Conservation (phyloP, 2,888 invertebrate species). For the Euproctis similis region DNA sequence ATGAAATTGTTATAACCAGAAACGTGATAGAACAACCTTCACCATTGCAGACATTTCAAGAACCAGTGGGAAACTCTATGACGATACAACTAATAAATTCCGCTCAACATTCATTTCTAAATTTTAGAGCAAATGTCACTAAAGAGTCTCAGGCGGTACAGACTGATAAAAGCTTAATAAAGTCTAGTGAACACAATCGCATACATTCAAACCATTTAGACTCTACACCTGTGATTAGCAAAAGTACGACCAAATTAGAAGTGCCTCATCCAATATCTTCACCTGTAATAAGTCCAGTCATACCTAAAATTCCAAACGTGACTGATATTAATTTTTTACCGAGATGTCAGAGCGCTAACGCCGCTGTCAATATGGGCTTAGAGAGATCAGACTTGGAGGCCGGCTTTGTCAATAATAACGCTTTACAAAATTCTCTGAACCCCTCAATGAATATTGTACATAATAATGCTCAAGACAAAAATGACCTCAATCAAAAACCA, state of each 20-base stretch:
- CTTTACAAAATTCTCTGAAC: conserved; percentile 45
- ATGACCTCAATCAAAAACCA: conserved; percentile 51
- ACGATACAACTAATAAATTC: conserved; percentile 62
- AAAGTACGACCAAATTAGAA: conserved; percentile 59
- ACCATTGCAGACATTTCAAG: conserved; percentile 51
- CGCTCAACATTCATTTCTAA: conserved; percentile 52
- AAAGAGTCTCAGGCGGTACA: conserved; percentile 63
- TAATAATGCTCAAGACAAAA: conserved; percentile 46
- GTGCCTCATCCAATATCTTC: conserved; percentile 69
- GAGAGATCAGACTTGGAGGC: conserved; percentile 55
- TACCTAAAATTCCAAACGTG: conserved; percentile 62
- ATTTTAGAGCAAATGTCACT: conserved; percentile 46
- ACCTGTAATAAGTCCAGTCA: conserved; percentile 63
- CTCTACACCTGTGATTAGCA: conserved; percentile 48
- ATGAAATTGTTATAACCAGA: conserved; percentile 59
- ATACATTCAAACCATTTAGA: conserved; percentile 44
- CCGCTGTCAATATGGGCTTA: conserved; percentile 55
- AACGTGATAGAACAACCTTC: conserved; percentile 53
- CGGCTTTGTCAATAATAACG: conserved; percentile 40
- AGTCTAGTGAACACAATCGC: conserved; percentile 48
- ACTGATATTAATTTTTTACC: conserved; percentile 63
- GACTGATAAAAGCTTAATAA: conserved; percentile 53
- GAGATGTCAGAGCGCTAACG: conserved; percentile 65
- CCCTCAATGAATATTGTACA: conserved; percentile 54
- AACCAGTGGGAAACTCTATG: conserved; percentile 56